Evolutionary conservation across 2,797 vertebrate genomes (phyloP).

Genomic region (Gastrophryne carolinensis): DNA sequence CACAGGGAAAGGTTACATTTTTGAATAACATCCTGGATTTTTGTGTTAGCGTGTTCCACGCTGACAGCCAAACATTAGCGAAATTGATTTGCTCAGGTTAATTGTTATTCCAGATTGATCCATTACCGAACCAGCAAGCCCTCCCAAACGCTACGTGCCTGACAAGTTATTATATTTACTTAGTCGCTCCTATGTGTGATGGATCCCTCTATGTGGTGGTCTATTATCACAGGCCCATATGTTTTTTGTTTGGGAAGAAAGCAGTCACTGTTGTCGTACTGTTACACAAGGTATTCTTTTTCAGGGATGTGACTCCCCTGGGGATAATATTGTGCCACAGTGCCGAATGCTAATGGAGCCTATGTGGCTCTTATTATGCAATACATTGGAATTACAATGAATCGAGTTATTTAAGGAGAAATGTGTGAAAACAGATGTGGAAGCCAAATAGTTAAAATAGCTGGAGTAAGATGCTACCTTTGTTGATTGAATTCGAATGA

Average conservation of each 20-base stretch:
- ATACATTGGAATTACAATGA: conserved; percentile 79
- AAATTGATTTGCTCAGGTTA: conserved; percentile 80
- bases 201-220: conserved; percentile 78
- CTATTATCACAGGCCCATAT: conserved; percentile 80
- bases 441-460: conserved; percentile 74
- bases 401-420: conserved; percentile 80
- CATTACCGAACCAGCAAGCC: conserved; percentile 88
- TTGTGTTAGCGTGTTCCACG: conserved; percentile 82
- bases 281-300: conserved; percentile 99
- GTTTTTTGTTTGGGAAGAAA: conserved; percentile 95
- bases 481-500: conserved; percentile 65
- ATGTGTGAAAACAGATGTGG: conserved; percentile 88
- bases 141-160: conserved; percentile 80
- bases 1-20: conserved; percentile 89
- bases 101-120: conserved; percentile 97
- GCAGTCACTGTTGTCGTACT: conserved; percentile 90
- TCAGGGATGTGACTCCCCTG: conserved; percentile 94
- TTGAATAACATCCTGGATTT: conserved; percentile 91
- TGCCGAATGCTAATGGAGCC: conserved; percentile 88
- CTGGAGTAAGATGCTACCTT: neutral
- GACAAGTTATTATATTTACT: conserved; percentile 91
- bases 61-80: conserved; percentile 78
- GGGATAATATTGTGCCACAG: conserved; percentile 95
- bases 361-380: conserved; percentile 84
- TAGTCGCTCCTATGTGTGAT: conserved; percentile 83